Percentiles rank a stretch among this genome's conserved stretches.
These are phyloP conservation scores for Sinella curviseta DNA, from an alignment of 1,140 invertebrate species.

Conservation along the genomic window DNA sequence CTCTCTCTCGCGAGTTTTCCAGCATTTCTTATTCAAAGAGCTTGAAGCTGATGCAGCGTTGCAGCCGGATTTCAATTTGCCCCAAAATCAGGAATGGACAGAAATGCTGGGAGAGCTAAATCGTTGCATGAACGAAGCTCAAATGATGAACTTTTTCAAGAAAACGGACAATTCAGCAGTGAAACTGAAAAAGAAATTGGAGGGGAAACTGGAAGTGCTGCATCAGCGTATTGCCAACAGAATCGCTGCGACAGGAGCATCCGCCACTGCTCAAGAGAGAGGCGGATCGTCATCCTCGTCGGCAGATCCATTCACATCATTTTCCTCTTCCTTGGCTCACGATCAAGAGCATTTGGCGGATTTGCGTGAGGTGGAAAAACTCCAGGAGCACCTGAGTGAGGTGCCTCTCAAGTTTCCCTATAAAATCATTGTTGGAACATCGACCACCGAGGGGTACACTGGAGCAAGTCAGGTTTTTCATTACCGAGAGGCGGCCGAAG, in stretches of 20 bases:
- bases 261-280: too few relatives aligned
- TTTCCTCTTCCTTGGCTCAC: not conserved
- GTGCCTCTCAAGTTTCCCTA: not conserved
- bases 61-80: not conserved
- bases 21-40: not conserved
- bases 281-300: too few relatives aligned
- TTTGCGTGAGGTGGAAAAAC: not conserved
- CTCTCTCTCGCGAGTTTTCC: not conserved
- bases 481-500: not conserved
- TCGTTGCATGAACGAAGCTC: not conserved
- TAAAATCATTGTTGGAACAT: not conserved
- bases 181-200: not conserved
- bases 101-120: not conserved
- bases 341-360: not conserved
- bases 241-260: not conserved
- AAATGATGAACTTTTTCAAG: not conserved
- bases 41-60: not conserved
- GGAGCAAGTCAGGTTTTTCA: not conserved
- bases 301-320: not conserved
- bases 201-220: not conserved
- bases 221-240: not conserved
- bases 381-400: not conserved
- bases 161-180: not conserved
- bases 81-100: not conserved
- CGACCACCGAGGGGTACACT: not conserved